Base-by-base conservation (phyloP, 2,113 vertebrate genomes). In the Epinephelus fuscoguttatus region DNA sequence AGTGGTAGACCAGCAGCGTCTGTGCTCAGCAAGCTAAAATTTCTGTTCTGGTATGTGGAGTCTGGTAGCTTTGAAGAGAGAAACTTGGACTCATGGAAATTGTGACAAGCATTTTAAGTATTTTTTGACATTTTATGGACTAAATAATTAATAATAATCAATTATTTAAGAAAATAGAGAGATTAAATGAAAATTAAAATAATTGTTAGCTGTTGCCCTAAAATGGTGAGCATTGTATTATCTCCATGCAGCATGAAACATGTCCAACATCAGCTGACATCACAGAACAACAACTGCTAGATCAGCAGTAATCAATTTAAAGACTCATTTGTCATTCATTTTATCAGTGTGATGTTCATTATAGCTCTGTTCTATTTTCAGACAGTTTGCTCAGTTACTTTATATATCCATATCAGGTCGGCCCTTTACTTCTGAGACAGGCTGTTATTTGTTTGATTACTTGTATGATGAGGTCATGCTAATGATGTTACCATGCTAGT, bases 201-300 rank as follows among this genome's bases (percentile, higher is more conserved):
- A 37, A 37, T 37, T 37, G 33, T 37, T 30, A 30, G 30, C 30
- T 30, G 30, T 30, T 30, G 30, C 30, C 30, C 5, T 37, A 37
- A 37, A 45, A 45, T 10, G 42, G 11, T 12, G 8, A 11, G 42
- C 10, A 45, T 3, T 10, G 9, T 11, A 2, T 45, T 45, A 45
- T 45, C 42, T 68, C 30, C 3, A 19, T 19, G 15, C 21, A 40
- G 27, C 42, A 52, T 52, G 53, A 74, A 74, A 30, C 23, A 63
- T 68, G 42, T 69, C 52, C 53, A 40, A 19, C 55, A 76, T 70
- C 45, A 78, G 67, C 67, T 45, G 67, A 79, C 67, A 42, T 56
- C 13, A 72, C 42, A 49, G 47, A 33, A 52, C 71, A 73, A 49
- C 8, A 68, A 61, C 56, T 30, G 23, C 63, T 61, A 15, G 2